Conservation (phyloP, 2,797 vertebrate genomes). For the Sebastes ruberrimus region DNA sequence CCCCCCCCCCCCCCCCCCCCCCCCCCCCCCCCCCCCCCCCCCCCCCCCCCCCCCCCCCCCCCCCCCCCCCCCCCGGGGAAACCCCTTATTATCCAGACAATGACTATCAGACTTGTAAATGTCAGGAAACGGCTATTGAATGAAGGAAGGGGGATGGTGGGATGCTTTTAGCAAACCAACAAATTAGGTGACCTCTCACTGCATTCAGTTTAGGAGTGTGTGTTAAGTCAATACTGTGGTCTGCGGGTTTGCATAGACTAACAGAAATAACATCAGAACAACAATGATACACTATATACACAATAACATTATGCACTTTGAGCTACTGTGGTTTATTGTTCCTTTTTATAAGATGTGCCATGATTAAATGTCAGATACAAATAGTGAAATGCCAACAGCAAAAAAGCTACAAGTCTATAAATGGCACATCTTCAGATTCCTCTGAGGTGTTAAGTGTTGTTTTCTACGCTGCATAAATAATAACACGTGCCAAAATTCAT, state of each 20-base stretch:
- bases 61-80: no score
- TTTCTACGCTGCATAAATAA: conserved; percentile 33
- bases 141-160: background rate
- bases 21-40: no score
- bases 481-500: conserved; percentile 33
- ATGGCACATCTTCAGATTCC: conserved; percentile 15
- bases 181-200: conserved; percentile 4
- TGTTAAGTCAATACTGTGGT: background rate
- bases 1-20: no score
- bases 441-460: conserved; percentile 41
- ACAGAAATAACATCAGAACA: conserved; percentile 6
- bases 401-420: conserved; percentile 28
- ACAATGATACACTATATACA: background rate
- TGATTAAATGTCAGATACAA: conserved; percentile 33
- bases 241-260: background rate
- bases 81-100: conserved; percentile 60
- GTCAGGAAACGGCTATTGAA: conserved; percentile 32
- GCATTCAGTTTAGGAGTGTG: background rate
- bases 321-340: background rate
- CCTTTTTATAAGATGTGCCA: background rate
- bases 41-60: no score
- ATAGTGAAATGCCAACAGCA: conserved; percentile 15
- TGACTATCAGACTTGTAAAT: conserved; percentile 44
- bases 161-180: conserved; percentile 28
- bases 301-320: background rate